phyloP scores from a whole-genome alignment of 2,797 vertebrate genomes.

The Cossypha dichroa region DNA sequence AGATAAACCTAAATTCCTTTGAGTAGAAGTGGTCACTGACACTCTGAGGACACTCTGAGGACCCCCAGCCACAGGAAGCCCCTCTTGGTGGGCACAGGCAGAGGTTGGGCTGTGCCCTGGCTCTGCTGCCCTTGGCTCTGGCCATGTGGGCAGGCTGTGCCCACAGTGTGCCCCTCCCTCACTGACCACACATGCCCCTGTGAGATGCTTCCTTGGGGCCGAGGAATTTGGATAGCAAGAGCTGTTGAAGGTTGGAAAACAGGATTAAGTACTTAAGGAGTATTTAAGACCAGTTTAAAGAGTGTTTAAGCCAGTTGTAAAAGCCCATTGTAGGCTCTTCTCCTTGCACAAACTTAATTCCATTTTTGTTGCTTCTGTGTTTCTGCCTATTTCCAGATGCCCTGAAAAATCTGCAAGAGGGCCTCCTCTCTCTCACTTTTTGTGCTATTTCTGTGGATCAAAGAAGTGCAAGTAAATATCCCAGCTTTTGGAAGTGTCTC shows the following conservation, averaged over 20 bases:
- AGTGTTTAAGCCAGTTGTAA: neutral
- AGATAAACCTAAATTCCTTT: neutral
- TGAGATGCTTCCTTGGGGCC: neutral
- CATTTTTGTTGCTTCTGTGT: neutral
- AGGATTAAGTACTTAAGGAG: neutral
- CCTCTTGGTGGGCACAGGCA: neutral
- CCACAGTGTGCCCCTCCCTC: neutral
- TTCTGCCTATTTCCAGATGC: neutral
- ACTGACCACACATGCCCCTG: fast-evolving
- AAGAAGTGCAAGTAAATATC: neutral
- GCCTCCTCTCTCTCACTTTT: neutral
- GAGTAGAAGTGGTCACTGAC: neutral
- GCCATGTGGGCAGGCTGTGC: fast-evolving
- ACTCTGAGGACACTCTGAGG: neutral
- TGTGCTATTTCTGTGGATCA: neutral
- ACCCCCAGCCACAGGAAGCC: neutral
- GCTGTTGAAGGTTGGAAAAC: neutral
- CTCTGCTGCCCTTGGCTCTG: fast-evolving
- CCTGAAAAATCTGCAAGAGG: neutral
- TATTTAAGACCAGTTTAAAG: neutral
- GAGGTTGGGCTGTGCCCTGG: fast-evolving
- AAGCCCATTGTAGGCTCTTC: neutral
- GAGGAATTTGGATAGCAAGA: neutral
- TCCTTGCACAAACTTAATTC: neutral
- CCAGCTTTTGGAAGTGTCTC: neutral